These are phyloP conservation scores for Stichopus horrens DNA, from an alignment of 53 echinoderm and acorn worm genomes.

Conservation along the genomic window DNA sequence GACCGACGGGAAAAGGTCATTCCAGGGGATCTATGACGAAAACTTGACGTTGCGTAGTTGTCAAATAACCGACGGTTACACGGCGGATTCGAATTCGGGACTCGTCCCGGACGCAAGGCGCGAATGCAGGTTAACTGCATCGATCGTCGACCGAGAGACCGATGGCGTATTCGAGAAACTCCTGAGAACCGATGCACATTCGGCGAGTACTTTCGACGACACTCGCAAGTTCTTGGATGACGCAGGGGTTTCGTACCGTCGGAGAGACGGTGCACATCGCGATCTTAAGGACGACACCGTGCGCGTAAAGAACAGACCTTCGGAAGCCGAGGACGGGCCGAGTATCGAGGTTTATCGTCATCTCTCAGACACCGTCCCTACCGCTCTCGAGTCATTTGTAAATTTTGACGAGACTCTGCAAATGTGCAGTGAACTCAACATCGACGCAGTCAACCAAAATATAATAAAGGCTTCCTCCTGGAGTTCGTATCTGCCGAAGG, in stretches of 20 bases:
- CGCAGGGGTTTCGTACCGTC: background rate
- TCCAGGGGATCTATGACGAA: constrained; percentile 27
- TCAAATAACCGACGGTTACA: constrained; percentile 9
- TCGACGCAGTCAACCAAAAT: background rate
- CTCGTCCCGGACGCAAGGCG: constrained; percentile 17
- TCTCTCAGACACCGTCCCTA: background rate
- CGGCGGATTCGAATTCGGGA: background rate
- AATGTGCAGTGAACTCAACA: constrained; percentile 29
- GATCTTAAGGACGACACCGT: background rate
- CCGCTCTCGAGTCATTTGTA: background rate
- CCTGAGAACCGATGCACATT: background rate
- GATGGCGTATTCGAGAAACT: background rate
- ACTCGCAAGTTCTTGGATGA: background rate
- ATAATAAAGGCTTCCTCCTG: background rate
- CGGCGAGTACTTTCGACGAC: constrained; percentile 6
- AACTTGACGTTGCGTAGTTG: constrained; percentile 23
- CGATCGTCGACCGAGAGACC: background rate
- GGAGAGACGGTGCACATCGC: background rate
- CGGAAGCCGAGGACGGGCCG: constrained; percentile 19
- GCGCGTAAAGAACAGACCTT: background rate
- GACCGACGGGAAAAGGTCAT: constrained; percentile 9
- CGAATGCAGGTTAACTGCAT: background rate
- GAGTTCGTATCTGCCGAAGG: constrained; percentile 1
- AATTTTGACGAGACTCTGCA: constrained; percentile 19
- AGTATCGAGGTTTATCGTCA: constrained; percentile 14